A percentile compares a stretch with the other conserved stretches of the same genome.
Evolutionary conservation across 2,888 invertebrate species (phyloP).

Genomic region (Myopa testacea): DNA sequence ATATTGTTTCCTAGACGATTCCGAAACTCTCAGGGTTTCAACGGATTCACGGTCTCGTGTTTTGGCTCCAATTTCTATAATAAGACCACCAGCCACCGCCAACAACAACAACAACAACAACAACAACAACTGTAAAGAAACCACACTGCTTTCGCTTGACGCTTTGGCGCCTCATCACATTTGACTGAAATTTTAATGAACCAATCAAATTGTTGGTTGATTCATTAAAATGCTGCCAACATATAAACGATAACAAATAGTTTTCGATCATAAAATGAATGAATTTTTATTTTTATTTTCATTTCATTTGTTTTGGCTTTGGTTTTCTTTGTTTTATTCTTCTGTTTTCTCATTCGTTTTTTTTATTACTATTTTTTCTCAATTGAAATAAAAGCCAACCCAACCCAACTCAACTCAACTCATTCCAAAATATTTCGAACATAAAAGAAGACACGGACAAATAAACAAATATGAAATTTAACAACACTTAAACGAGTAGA

Average conservation of each 20-base stretch:
- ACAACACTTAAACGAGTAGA: too few species aligned
- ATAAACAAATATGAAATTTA: too few species aligned
- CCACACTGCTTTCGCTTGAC: neutral
- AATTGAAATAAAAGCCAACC: neutral
- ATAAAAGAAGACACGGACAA: too few species aligned
- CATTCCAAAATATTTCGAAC: too few species aligned
- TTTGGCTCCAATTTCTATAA: neutral
- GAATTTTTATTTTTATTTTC: neutral
- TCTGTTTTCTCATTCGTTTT: too few species aligned
- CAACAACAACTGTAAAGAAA: too few species aligned
- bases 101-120: neutral
- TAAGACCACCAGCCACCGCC: neutral
- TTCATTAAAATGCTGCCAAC: neutral
- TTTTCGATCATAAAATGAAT: constrained; percentile 8
- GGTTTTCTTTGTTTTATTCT: too few species aligned
- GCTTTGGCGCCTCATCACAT: neutral
- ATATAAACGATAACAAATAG: constrained; percentile 11
- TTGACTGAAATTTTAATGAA: constrained; percentile 2
- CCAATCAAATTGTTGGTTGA: neutral
- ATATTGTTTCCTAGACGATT: too few species aligned
- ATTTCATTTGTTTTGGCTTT: neutral
- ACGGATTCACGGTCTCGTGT: neutral
- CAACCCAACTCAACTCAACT: too few species aligned
- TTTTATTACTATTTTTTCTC: neutral
- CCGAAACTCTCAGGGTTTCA: neutral